Conservation (phyloP, 2,888 invertebrate species). For the Frankliniella fusca region DNA sequence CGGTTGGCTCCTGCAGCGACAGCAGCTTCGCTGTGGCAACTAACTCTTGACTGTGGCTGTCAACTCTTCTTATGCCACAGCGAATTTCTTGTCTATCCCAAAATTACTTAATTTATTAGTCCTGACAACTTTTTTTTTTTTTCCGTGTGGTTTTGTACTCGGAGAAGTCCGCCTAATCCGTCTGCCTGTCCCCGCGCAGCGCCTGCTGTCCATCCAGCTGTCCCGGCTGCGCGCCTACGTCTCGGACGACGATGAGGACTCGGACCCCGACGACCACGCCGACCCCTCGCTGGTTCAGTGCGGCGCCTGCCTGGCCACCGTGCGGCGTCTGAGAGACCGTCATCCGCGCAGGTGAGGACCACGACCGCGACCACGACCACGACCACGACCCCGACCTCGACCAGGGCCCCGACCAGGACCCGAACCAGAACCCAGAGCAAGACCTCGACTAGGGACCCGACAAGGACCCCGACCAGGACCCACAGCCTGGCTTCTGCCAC, state of each 20-base stretch:
- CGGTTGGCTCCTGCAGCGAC: no score
- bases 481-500: no score
- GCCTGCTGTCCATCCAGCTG: conserved; percentile 10
- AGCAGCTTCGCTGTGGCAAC: no score
- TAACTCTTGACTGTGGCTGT: no score
- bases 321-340: not conserved
- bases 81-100: no score
- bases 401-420: conserved; percentile 29
- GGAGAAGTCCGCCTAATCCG: no score
- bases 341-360: not conserved
- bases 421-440: no score
- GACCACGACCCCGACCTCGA: conserved; percentile 36
- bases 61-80: no score
- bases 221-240: conserved; percentile 7
- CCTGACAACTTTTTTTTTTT: no score
- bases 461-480: conserved; percentile 36
- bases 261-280: conserved; percentile 1
- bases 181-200: not conserved
- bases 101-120: no score
- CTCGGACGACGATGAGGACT: conserved; percentile 4
- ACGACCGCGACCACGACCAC: conserved; percentile 35
- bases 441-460: conserved; percentile 35
- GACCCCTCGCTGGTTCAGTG: conserved; percentile 7
- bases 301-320: not conserved
- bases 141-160: no score